Conservation (phyloP, 2,797 vertebrate genomes). For the Oophaga sylvatica region DNA sequence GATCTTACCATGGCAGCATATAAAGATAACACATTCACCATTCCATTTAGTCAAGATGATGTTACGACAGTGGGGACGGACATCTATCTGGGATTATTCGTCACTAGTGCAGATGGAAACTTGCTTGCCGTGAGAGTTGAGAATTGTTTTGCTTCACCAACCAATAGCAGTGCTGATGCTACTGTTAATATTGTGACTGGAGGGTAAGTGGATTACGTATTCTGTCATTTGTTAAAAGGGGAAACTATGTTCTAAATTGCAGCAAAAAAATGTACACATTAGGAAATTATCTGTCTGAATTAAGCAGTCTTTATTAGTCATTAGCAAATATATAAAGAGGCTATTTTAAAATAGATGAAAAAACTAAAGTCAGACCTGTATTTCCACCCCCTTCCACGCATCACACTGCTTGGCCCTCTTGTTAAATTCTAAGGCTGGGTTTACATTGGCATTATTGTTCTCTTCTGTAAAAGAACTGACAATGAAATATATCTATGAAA, state of each 20-base stretch:
- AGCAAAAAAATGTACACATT: neutral
- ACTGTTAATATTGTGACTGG: neutral
- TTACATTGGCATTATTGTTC: too few relatives aligned
- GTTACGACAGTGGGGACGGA: neutral
- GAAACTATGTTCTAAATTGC: too few relatives aligned
- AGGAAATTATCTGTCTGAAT: neutral
- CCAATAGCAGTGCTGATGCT: too few relatives aligned
- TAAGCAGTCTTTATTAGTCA: neutral
- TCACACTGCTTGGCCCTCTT: too few relatives aligned
- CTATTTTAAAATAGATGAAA: neutral
- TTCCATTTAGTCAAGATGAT: neutral
- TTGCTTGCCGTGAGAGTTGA: neutral
- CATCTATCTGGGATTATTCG: constrained; percentile 27
- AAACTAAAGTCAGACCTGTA: too few relatives aligned
- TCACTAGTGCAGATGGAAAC: neutral
- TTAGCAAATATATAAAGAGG: neutral
- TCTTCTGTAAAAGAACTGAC: too few relatives aligned
- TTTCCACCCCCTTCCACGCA: too few relatives aligned
- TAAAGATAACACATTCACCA: neutral
- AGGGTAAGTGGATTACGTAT: constrained; percentile 5
- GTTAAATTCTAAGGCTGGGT: too few relatives aligned
- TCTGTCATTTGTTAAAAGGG: too few relatives aligned
- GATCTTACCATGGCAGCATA: constrained; percentile 16
- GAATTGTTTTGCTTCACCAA: neutral
- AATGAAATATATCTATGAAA: too few relatives aligned